phyloP scores from a whole-genome alignment of 2,113 vertebrate species.

The Oryzias woworae region DNA sequence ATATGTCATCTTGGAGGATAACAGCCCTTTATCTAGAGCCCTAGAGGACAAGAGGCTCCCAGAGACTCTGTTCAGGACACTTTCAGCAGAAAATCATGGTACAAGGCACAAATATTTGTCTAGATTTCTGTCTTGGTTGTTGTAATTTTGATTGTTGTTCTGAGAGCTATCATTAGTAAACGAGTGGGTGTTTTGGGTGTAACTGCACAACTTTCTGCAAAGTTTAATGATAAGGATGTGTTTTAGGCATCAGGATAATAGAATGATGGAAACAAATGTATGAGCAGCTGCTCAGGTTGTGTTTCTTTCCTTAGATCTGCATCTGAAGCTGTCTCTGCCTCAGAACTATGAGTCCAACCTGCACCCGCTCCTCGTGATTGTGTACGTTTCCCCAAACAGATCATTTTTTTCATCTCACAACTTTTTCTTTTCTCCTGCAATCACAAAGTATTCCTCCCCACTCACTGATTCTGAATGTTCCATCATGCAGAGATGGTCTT shows the following conservation, averaged over 20 bases:
- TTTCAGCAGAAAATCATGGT: constrained; percentile 76
- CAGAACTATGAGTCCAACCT: constrained; percentile 75
- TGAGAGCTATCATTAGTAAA: neutral
- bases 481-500: constrained; percentile 67
- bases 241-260: neutral
- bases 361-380: constrained; percentile 79
- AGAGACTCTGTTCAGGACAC: constrained; percentile 69
- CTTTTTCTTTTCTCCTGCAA: constrained; percentile 1
- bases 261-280: neutral
- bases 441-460: neutral
- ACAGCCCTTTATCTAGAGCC: constrained; percentile 67
- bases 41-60: constrained; percentile 74
- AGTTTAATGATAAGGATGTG: neutral
- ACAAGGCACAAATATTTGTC: constrained; percentile 11
- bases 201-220: too few relatives aligned
- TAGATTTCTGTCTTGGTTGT: neutral
- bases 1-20: constrained; percentile 79
- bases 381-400: constrained; percentile 69
- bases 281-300: constrained; percentile 1
- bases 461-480: constrained; percentile 23
- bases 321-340: constrained; percentile 80
- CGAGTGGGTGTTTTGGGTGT: neutral
- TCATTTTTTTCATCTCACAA: neutral
- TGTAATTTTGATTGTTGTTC: neutral
- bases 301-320: constrained; percentile 70